Evolutionary conservation across 2,113 vertebrate species (phyloP).

Genomic region (Leucopsar rothschildi): DNA sequence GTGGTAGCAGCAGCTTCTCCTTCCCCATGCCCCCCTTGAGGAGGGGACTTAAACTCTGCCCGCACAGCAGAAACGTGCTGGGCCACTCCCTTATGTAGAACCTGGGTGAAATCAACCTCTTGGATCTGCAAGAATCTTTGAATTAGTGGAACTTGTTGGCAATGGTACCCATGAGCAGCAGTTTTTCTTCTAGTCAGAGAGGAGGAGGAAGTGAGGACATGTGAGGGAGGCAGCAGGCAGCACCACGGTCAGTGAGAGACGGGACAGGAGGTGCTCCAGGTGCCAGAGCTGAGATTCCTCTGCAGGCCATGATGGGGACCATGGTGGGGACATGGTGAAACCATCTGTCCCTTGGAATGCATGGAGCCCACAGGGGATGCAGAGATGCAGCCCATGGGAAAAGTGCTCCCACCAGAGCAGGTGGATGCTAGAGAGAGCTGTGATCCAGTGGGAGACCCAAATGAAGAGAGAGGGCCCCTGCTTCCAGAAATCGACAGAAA

Average conservation of each 20-base stretch:
- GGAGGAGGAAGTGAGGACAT: not conserved
- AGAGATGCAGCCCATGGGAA: not conserved
- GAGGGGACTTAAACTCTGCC: not conserved
- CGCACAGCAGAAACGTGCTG: fast-evolving
- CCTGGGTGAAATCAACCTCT: not conserved
- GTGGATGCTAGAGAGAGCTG: not conserved
- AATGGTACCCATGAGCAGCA: not conserved
- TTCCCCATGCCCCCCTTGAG: fast-evolving
- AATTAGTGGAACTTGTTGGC: not conserved
- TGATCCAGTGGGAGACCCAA: not conserved
- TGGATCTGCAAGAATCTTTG: not conserved
- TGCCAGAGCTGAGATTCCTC: fast-evolving
- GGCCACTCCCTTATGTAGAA: fast-evolving
- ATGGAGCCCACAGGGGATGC: too few species aligned
- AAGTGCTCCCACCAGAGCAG: fast-evolving
- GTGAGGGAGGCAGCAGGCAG: too few species aligned
- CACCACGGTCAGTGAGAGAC: not conserved
- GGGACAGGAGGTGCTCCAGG: too few species aligned
- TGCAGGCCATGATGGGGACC: not conserved
- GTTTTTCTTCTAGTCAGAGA: not conserved
- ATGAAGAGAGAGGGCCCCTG: not conserved
- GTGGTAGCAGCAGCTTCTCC: fast-evolving
- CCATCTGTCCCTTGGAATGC: not conserved
- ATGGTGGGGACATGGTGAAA: not conserved
- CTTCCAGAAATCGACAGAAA: not conserved